Conservation (phyloP, 2,888 invertebrate genomes). For the Tinea trinotella region DNA sequence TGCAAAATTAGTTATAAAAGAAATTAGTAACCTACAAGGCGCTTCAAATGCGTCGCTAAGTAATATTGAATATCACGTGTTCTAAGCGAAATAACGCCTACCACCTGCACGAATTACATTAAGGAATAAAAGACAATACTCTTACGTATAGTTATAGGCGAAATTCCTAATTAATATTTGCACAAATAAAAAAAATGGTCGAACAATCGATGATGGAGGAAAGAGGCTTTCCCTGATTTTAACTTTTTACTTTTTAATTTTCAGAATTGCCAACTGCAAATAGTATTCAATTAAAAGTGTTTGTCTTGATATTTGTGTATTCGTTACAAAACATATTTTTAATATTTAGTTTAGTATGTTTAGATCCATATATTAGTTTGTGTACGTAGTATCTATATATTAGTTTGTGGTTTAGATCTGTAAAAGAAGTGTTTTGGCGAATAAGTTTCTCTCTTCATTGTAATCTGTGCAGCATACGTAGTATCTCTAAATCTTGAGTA, state of each 20-base stretch:
- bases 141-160: background rate
- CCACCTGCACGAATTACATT: background rate
- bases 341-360: no score
- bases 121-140: background rate
- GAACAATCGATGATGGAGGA: background rate
- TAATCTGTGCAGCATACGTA: no score
- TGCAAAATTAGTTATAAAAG: constrained; percentile 33
- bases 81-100: background rate
- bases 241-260: background rate
- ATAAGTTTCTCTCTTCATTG: no score
- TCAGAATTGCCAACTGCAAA: background rate
- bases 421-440: no score
- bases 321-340: no score
- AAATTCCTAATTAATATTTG: constrained; percentile 5
- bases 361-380: no score
- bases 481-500: no score
- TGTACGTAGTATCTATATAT: no score
- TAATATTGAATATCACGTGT: background rate
- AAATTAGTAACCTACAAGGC: constrained; percentile 43
- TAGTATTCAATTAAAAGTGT: constrained; percentile 4
- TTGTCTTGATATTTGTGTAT: background rate
- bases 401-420: no score
- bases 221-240: background rate
- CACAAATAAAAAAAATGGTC: background rate
- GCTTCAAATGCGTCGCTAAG: background rate